Conservation (phyloP, 2,888 invertebrate genomes). For the Eurytoma californica region DNA sequence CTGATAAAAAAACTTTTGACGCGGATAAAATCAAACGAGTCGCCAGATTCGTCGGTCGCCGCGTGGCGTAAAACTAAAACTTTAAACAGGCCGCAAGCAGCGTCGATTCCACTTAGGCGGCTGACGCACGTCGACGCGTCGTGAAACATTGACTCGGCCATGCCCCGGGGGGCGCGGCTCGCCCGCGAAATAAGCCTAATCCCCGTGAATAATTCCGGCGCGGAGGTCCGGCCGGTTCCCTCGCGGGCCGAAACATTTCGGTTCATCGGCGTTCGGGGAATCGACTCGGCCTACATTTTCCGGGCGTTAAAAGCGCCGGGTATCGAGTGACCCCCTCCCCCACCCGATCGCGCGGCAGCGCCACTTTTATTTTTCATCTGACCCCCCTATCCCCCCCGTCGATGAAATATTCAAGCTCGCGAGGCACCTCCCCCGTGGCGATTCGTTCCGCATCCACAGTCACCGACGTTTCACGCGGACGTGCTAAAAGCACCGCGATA, state of each 20-base stretch:
- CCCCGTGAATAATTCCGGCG: conserved; percentile 27
- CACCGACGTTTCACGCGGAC: neutral
- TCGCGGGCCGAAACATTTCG: conserved; percentile 37
- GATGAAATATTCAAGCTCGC: conserved; percentile 43
- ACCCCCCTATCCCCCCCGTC: neutral
- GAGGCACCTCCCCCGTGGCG: neutral
- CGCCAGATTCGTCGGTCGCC: neutral
- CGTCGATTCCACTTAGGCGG: neutral
- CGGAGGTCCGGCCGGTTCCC: neutral
- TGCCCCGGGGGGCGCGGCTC: neutral
- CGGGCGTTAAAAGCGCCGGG: conserved; percentile 39
- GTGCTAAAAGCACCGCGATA: conserved; percentile 32
- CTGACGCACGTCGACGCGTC: neutral
- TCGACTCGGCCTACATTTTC: conserved; percentile 44
- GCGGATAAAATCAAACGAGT: too few species aligned
- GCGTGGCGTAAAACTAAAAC: conserved; percentile 2
- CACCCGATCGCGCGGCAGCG: neutral
- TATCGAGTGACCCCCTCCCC: neutral
- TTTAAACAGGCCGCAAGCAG: neutral
- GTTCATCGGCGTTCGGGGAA: conserved; percentile 37
- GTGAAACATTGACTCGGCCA: conserved; percentile 1
- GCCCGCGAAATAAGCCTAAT: conserved; percentile 29
- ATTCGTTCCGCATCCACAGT: conserved; percentile 23
- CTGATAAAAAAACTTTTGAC: neutral
- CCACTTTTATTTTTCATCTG: neutral